Base-by-base conservation (phyloP, 2,113 vertebrate species). In the Triplophysa rosa region DNA sequence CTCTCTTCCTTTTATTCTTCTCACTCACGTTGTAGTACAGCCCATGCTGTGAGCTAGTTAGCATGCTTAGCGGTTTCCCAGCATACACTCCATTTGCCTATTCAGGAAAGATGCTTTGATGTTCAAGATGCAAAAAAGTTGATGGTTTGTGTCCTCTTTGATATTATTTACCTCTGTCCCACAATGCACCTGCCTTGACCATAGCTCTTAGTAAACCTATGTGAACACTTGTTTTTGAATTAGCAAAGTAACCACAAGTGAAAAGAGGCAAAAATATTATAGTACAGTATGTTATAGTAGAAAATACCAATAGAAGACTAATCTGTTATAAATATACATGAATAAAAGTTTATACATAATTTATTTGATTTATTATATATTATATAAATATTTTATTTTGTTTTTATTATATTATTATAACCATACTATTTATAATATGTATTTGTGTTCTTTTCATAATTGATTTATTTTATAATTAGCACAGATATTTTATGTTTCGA, bases 41-140 rank as follows among this genome's bases (percentile, higher is more conserved):
- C 56, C 70, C 49, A 61, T 12, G 58, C 58, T 74, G 71, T 26
- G 71, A 47, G 58, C 71, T 63, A 62, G 58, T 74, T 74, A 74
- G 71, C 58, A 21, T 47, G 37, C 71, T 74, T 74, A 21, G 16
- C 71, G 37, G 54, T 61, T 72, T 12, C 33, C 54, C 54, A 42
- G n/a, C 23, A 29, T 47, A 45, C 23, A 16, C 37, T 26, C 21
- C 58, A 47, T 63, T 74, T 63, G 14, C 71, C 23, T 61, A 63
- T 74, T 63, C 40, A n/a, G 58, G 17, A 47, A 17, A 63, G 58
- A 62, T 12, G 8, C 40, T 29, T 71, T 71, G 49, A 71, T 71
- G 54, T 58, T 23, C 52, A 73, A 42, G 21, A 72, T 40, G 49
- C 47, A 49, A 14, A 13, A 67, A 67, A 45, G 23, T 52, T 69